Base-by-base conservation (phyloP, 2,113 vertebrate species). In the Corvus moneduloides region DNA sequence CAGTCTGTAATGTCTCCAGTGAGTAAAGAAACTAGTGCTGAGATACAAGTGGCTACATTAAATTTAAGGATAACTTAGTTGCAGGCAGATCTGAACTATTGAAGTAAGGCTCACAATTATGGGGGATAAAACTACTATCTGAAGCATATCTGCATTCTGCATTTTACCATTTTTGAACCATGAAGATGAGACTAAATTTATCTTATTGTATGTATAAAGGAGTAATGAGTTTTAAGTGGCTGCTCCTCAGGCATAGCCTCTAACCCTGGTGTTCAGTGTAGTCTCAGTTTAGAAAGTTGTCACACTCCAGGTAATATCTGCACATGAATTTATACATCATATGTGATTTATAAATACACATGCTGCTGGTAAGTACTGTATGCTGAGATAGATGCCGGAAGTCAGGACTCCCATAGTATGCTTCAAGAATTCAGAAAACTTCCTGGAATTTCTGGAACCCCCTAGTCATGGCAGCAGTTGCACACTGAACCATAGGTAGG, bases 371-470 rank as follows among this genome's bases (percentile, higher is more conserved):
- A 90, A 86, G 87, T 88, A 90, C 17, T 32, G 59, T 52, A 21
- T 28, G 61, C 52, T 55, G 44, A 84, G 51, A n/a, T 24, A 35
- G n/a, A 30, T 51, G 43, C 49, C 87, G 44, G 73, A 87, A 93
- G 61, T 61, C 49, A 61, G 82, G 79, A 80, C 56, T 81, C 81
- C 35, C 35, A 74, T 22, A 72, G 21, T 62, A 51, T 75, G 46
- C 94, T 88, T 92, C 62, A 74, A 82, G 59, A 85, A 41, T 23
- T 72, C 51, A 95, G 88, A 88, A 93, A 81, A 75, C 46, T 74
- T 87, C 46, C 71, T 86, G 76, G 85, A 78, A 92, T 85, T 97
- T 96, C 90, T 96, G 92, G 90, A 93, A 76, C 95, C 54, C 59
- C 61, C 9, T 77, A 56, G 76, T 87, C 62, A 35, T 11, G 41